phyloP scores from a whole-genome alignment of 2,888 invertebrate genomes.

The Melolontha melolontha region DNA sequence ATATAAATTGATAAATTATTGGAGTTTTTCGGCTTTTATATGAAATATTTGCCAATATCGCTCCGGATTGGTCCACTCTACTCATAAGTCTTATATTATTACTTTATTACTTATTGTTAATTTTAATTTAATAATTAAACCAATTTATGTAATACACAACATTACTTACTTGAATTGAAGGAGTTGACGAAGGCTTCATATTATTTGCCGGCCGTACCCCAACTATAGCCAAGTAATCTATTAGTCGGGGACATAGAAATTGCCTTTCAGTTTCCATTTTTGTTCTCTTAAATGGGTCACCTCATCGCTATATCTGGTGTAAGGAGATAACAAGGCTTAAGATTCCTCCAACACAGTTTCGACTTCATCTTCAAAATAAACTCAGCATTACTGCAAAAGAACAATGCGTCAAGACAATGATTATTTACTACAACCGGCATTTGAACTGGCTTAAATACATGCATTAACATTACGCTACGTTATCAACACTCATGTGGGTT shows the following conservation, averaged over 20 bases:
- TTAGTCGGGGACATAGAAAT: conserved; percentile 85
- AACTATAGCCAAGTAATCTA: conserved; percentile 97
- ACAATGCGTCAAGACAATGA: not conserved
- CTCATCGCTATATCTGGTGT: conserved; percentile 48
- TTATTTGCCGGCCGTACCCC: conserved; percentile 84
- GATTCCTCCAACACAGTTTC: not conserved
- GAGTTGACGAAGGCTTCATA: conserved; percentile 75
- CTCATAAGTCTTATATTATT: too few species aligned
- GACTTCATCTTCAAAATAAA: not conserved
- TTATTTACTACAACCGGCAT: not conserved
- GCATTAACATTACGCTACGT: not conserved
- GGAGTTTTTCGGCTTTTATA: too few species aligned
- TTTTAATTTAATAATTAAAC: too few species aligned
- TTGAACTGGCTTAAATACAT: not conserved
- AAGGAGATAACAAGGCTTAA: conserved; percentile 18
- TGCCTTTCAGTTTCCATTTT: conserved; percentile 78
- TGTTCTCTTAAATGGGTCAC: conserved; percentile 56
- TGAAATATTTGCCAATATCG: too few species aligned
- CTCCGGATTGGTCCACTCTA: too few species aligned
- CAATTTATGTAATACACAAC: too few species aligned
- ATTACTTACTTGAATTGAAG: conserved; percentile 79
- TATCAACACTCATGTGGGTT: conserved; percentile 34
- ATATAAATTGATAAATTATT: too few species aligned
- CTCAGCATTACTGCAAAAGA: conserved; percentile 15
- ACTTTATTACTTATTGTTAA: too few species aligned